Evolutionary conservation across 2,113 vertebrate species (phyloP).

Genomic region (Hippocampus comes): DNA sequence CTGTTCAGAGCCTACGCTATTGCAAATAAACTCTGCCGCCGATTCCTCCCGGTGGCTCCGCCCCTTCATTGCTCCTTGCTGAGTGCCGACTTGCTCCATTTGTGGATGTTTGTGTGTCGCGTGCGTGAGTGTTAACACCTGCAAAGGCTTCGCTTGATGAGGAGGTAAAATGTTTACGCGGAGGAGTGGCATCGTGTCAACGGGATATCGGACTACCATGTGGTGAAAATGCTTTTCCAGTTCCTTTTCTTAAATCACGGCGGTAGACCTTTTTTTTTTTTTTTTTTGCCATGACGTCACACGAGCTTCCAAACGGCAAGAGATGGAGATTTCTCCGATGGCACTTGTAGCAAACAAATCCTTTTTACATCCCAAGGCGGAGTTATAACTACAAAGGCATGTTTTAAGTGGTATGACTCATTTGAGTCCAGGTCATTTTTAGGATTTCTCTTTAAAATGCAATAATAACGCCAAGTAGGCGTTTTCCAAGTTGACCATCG

Average conservation of each 20-base stretch:
- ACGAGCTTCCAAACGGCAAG: too few species aligned
- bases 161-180: constrained; percentile 32
- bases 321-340: too few species aligned
- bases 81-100: background rate
- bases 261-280: background rate
- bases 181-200: constrained; percentile 46
- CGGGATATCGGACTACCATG: background rate
- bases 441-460: constrained; percentile 26
- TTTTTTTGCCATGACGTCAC: background rate
- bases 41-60: background rate
- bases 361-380: too few species aligned
- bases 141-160: constrained; percentile 37
- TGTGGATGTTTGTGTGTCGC: background rate
- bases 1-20: too few species aligned
- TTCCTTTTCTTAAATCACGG: background rate
- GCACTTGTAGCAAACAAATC: too few species aligned
- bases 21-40: background rate
- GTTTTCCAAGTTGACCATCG: background rate
- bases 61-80: constrained; percentile 12
- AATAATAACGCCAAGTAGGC: background rate
- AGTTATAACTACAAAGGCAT: too few species aligned
- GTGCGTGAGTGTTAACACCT: constrained; percentile 23
- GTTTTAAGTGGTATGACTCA: too few species aligned
- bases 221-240: background rate
- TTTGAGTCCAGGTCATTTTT: background rate